Base-by-base conservation (phyloP, 2,888 invertebrate species). In the Merodon equestris region DNA sequence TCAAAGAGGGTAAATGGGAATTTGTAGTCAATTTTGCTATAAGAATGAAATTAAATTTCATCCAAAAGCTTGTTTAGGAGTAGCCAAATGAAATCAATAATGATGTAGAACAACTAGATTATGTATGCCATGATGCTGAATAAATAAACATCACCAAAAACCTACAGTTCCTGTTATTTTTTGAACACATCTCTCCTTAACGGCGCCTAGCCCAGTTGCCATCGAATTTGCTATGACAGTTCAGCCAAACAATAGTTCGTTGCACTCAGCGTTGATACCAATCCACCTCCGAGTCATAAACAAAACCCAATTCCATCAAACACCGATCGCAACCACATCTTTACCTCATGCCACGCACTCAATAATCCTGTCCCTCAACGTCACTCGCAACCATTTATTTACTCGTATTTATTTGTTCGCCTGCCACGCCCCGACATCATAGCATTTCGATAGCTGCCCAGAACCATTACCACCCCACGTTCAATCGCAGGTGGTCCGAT, bases 401-500 rank as follows among this genome's bases (percentile, higher is more conserved):
- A 45, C 63, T 73, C 58, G 61, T n/a, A n/a, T 47, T 64, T 72
- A 57, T 58, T 72, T 71, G 66, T 64, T 72, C 53, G 42, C 56
- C 27, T 7, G 27, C 27, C 27, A 27, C 27, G 27, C 27, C 27
- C 53, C 58, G 56, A 74, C 27, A 53, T 42, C 68, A 70, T 72
- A 72, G 66, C 57, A 51, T 72, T 67, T 61, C 56, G 76, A 60
- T 72, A 77, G 72, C 72, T 67, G 67, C 77, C 58, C 63, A 50
- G 73, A 68, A 77, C 44, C 48, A 67, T 51, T 57, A 27, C 12
- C 0, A 17, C 27, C 17, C 38, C 48, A 53, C 17, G 40, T 1
- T 1, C 51, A 61, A 68, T 60, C 79, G 70, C 74, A 74, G 79
- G 79, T 79, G 79, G 79, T 79, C 74, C 66, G 13, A 27, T 14